A percentile compares a stretch with the other conserved stretches of the same genome.
phyloP scores from a whole-genome alignment of 35 echinoderm and acorn worm species.

The Acanthaster planci region DNA sequence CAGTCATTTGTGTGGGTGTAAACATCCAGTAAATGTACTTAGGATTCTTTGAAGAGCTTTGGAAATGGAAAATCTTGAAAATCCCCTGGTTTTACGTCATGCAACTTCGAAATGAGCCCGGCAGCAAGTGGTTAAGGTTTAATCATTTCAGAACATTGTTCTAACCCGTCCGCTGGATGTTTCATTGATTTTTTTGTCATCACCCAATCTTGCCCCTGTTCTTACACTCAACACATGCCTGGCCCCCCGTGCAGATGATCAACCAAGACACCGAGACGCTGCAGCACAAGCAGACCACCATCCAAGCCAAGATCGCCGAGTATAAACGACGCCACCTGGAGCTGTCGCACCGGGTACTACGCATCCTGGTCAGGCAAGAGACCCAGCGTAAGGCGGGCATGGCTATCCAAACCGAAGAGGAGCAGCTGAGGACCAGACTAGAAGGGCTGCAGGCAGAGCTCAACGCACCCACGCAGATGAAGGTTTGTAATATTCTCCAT shows the following conservation, averaged over 20 bases:
- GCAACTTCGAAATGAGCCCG: too few species aligned
- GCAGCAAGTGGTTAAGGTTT: too few species aligned
- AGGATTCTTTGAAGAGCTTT: too few species aligned
- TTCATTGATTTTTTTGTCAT: too few species aligned
- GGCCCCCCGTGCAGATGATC: constrained; percentile 39
- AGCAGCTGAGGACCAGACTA: constrained; percentile 57
- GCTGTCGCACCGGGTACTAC: constrained; percentile 71
- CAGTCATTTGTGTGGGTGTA: too few species aligned
- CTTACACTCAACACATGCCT: too few species aligned
- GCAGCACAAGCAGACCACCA: constrained; percentile 74
- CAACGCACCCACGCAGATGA: constrained; percentile 57
- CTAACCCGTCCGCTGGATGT: too few species aligned
- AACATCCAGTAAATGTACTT: too few species aligned
- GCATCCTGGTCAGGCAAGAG: constrained; percentile 70
- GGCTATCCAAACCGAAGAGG: constrained; percentile 76
- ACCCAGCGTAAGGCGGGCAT: constrained; percentile 68
- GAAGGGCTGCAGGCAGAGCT: constrained; percentile 55
- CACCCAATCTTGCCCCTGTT: too few species aligned
- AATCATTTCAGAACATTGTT: too few species aligned
- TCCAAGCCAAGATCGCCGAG: constrained; percentile 78
- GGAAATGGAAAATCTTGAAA: too few species aligned
- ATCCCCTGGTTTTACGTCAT: too few species aligned
- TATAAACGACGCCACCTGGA: constrained; percentile 74
- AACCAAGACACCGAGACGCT: constrained; percentile 65
- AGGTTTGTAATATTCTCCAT: constrained; percentile 2